Evolutionary conservation across 1,140 invertebrate species (phyloP), one percentile per base, ranked within the genome.

Genomic region (Drosophila aff.): DNA sequence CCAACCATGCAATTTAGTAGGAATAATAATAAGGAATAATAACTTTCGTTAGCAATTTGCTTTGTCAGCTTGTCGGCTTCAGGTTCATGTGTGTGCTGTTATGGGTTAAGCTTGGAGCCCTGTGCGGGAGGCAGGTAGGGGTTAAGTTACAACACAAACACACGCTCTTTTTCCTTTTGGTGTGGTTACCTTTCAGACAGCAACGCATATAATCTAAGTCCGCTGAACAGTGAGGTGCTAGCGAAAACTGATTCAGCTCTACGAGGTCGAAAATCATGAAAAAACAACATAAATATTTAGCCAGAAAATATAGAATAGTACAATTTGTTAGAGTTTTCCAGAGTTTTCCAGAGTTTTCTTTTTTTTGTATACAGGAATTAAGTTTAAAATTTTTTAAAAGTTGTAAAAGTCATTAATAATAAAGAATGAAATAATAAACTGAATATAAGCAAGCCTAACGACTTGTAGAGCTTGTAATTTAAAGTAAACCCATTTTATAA

Each of bases 141-240:
- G 75, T 77, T 77, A 77, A 68, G 57, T 77, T 76, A 77, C 75
- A 77, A 77, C 67, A 78, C 55, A 77, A 46, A 77, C 64, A 61
- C 74, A 69, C 64, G 49, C 28, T n/a, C n/a, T 49, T 15, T 8
- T 43, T 15, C 16, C 28, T 13, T 15, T 67, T 11, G 49, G 49
- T 38, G 40, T 62, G 67, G 74, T 91, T 92, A 92, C 91, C 91
- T 92, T 92, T 92, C 53, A 92, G 66, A 77, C 92, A 92, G 84
- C 89, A 92, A 91, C 91, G 91, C 75, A 92, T 82, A 87, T 92
- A 92, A 85, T 92, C 91, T 90, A 92, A 91, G 61, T 92, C 91
- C 53, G 91, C 91, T 53, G 91, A 87, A 82, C 91, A 92, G 80
- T 92, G 91, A 60, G 91, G 91, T 21, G 91, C 91, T 81, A 92